Evolutionary conservation across 2,888 invertebrate species (phyloP).

Genomic region (Syrista parreyssii): DNA sequence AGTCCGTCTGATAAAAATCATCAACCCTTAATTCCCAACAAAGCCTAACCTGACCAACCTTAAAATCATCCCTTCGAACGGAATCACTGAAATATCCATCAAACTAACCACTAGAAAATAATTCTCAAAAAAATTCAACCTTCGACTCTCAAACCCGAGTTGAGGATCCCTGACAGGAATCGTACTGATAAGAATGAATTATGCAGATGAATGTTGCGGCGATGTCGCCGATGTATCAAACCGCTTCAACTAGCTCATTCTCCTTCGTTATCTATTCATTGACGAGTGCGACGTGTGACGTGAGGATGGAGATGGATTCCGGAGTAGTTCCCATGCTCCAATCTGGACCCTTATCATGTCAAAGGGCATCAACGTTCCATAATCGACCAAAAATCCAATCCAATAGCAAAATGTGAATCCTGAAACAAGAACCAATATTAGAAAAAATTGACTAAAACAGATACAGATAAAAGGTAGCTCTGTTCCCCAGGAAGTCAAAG

Average conservation of each 20-base stretch:
- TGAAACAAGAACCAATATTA: background rate
- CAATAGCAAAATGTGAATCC: background rate
- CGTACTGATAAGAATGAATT: conserved; percentile 63
- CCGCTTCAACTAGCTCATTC: conserved; percentile 64
- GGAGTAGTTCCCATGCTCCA: conserved; percentile 62
- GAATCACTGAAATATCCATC: too few species aligned
- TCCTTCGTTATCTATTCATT: conserved; percentile 65
- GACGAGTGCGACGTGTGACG: conserved; percentile 59
- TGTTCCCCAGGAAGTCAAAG: background rate
- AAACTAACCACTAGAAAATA: too few species aligned
- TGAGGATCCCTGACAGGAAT: conserved; percentile 58
- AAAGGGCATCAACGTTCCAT: background rate
- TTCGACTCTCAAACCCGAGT: conserved; percentile 19
- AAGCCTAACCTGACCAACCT: too few species aligned
- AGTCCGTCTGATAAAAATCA: too few species aligned
- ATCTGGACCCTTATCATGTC: conserved; percentile 24
- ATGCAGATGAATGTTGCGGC: conserved; percentile 63
- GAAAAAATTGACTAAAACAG: background rate
- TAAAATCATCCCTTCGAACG: too few species aligned
- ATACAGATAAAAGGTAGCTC: background rate
- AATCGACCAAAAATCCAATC: background rate
- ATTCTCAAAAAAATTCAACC: background rate
- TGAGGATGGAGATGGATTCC: conserved; percentile 62
- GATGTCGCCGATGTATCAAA: conserved; percentile 64
- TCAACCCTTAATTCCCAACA: too few species aligned